Base-by-base conservation (phyloP, 2,113 vertebrate species). In the Catagonus wagneri region DNA sequence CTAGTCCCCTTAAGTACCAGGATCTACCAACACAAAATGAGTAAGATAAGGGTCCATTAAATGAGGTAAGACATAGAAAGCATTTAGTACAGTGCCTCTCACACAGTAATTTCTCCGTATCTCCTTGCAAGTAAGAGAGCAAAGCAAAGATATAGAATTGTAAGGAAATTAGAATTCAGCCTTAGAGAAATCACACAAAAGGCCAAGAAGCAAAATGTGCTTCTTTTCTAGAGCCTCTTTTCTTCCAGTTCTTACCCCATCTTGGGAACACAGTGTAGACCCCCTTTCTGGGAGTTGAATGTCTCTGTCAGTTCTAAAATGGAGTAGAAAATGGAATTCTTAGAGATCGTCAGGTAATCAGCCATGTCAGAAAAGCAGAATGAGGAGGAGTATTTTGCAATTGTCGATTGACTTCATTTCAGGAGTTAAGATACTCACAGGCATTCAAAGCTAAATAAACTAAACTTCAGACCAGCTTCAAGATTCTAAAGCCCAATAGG, bases 361-460 rank as follows among this genome's bases (percentile, higher is more conserved):
- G 4, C 12, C 6, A 12, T 29, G 44, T 1, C 29, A 39, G 61
- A 78, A 32, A 32, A 39, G 68, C 8, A 58, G 61, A 50, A 32
- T 52, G 90, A 91, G 65, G 54, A 78, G 52, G 32, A 29, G 1
- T 27, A 36, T 79, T 79, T 91, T 52, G 17, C 32, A 36, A 74
- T 71, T 69, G 50, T 52, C 69, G 34, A 8, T 44, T 27, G 74
- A 81, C 74, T 84, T 74, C 50, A n/a, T 75, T 91, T 58, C 50
- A 81, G 32, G 44, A 89, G 39, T 83, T 58, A 58, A 92, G 52
- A 81, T 3, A 34, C 75, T 74, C 14, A 2, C 6, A 71, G 83
- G 72, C 72, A 14, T 76, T 83, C 75, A 95, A n/a, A 89, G 50
- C 39, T 85, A 83, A 95, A 32, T 89, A 72, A 97, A 71, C 86